Conservation (phyloP, 2,888 invertebrate species). For the Alcis repandata region DNA sequence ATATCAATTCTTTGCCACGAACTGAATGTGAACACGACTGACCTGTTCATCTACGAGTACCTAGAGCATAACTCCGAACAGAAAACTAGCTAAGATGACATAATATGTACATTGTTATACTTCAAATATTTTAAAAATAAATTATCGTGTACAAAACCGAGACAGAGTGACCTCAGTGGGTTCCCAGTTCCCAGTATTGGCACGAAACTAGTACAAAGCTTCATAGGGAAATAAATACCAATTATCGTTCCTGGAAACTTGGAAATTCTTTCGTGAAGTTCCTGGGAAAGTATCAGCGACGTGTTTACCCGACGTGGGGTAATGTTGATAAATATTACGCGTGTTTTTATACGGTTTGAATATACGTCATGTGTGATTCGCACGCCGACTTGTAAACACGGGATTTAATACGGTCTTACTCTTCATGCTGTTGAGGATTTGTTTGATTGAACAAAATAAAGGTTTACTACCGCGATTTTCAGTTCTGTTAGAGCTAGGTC, state of each 20-base stretch:
- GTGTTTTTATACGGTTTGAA: constrained; percentile 14
- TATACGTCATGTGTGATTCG: constrained; percentile 24
- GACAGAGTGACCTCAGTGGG: too few relatives aligned
- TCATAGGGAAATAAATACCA: constrained; percentile 19
- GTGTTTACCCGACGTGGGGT: constrained; percentile 19
- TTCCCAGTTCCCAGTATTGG: too few relatives aligned
- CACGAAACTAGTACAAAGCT: constrained; percentile 7
- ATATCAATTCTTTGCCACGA: too few relatives aligned
- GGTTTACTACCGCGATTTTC: too few relatives aligned
- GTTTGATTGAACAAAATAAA: not conserved
- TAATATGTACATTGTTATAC: too few relatives aligned
- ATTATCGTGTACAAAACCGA: too few relatives aligned
- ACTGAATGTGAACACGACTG: too few relatives aligned
- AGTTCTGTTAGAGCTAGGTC: too few relatives aligned
- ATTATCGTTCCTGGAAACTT: constrained; percentile 29
- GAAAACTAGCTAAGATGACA: too few relatives aligned
- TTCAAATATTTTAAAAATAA: too few relatives aligned
- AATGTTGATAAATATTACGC: constrained; percentile 33
- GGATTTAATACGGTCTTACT: not conserved
- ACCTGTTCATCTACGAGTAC: too few relatives aligned
- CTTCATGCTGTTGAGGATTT: not conserved
- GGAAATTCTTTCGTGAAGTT: constrained; percentile 25
- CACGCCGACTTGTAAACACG: not conserved
- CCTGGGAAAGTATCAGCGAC: constrained; percentile 15
- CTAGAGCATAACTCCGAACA: too few relatives aligned